Base-by-base conservation (phyloP, 2,797 vertebrate genomes). In the Trachurus trachurus region DNA sequence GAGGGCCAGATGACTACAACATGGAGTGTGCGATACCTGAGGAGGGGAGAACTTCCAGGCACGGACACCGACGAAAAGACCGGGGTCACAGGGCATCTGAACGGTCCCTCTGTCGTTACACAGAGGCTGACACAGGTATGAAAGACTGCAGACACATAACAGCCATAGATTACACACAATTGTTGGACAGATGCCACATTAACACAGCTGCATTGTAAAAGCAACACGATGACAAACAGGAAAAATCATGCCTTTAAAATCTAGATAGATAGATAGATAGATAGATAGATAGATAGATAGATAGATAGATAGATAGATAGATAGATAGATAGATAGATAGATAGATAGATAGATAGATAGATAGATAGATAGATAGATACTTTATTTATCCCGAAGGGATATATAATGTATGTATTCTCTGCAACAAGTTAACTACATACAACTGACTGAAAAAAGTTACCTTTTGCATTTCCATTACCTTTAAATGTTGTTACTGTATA, bases 91-190 rank as follows among this genome's bases (percentile, higher is more conserved):
- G 96, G 0, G 81, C 96, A 0, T 98, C 98, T 0, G 97, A 98
- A 88, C 95, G 96, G 74, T 98, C 97, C 4, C 94, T 98, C 62
- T 96, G 96, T 88, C 96, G 95, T 85, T 97, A 98, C 89, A 96
- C 96, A 0, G 98, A 98, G n/a, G 95, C 94, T 26, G 98, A 98
- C 88, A 97, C 97, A 95, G 97, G 98, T 98, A 37, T 49, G 83
- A 50, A 13, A 64, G 3, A 63, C 37, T 37, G 69, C 52, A 59
- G 4, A 40, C 47, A 65, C 8, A 40, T 29, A 22, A 49, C 42
- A 56, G 19, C 2, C 19, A 16, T 12, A 42, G 1, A 2, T 29
- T 17, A 6, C 34, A 56, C 10, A 9, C 40, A 12, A 56, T 13
- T 12, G 26, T 54, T 57, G 44, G 19, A 61, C 16, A 17, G 54